phyloP scores from a whole-genome alignment of 2,113 vertebrate species.

The Myrmecophaga tridactyla region DNA sequence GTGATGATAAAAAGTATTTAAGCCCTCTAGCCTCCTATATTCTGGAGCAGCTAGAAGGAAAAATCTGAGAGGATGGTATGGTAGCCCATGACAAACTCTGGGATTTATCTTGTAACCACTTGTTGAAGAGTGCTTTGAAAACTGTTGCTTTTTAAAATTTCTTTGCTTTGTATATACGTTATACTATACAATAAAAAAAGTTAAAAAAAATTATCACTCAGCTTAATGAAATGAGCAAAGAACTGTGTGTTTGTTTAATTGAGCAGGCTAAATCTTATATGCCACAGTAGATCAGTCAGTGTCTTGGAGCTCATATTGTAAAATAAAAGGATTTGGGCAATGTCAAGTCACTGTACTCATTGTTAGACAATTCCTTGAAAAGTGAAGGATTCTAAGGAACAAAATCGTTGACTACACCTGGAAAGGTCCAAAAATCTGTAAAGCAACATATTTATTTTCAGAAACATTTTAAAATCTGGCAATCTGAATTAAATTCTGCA shows the following conservation, averaged over 20 bases:
- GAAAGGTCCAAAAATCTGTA: constrained; percentile 35
- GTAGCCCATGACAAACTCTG: too few relatives aligned
- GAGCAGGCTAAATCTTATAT: constrained; percentile 48
- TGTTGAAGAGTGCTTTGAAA: too few relatives aligned
- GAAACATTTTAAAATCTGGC: constrained; percentile 32
- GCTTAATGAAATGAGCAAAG: constrained; percentile 46
- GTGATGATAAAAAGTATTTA: too few relatives aligned
- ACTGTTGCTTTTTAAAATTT: too few relatives aligned
- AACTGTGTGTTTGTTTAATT: constrained; percentile 41
- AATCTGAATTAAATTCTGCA: constrained; percentile 42
- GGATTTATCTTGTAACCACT: too few relatives aligned
- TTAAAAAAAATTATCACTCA: too few relatives aligned
- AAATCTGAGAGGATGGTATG: too few relatives aligned
- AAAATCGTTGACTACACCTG: constrained; percentile 28
- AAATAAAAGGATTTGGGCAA: constrained; percentile 35
- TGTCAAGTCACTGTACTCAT: neutral
- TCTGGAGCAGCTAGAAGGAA: too few relatives aligned
- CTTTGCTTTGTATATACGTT: too few relatives aligned
- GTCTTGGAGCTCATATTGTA: constrained; percentile 43
- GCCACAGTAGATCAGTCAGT: constrained; percentile 70
- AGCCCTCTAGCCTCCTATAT: too few relatives aligned
- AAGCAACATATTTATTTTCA: constrained; percentile 47
- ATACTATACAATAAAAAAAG: too few relatives aligned
- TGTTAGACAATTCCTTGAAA: constrained; percentile 34
- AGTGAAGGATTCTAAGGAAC: constrained; percentile 1